Evolutionary conservation across 2,888 invertebrate species (phyloP), one percentile per base, ranked within the genome.

Genomic region (Pollenia angustigena): DNA sequence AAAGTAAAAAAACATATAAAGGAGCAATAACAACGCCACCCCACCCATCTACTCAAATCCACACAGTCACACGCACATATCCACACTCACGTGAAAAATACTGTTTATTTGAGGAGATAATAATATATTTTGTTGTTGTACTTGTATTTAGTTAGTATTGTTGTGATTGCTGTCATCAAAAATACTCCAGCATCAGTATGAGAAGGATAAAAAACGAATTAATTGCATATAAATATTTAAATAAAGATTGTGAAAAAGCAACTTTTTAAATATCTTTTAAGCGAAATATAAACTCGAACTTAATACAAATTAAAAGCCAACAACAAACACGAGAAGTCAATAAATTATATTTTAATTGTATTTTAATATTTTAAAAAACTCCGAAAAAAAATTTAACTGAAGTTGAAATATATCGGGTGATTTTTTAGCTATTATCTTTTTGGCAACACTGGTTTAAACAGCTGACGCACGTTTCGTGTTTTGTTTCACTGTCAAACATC

Each of bases 161-260:
- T 44, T 16, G 9, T 62, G 42, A 16, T 8, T 32, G 32, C 32
- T 32, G 32, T 32, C 32, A 32, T 32, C 32, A 32, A 32, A 32
- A 32, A 6, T 32, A 32, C 32, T 32, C 42, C 40, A 76, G 23
- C 40, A 62, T 48, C 11, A 75, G 23, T 44, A 54, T 12, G 3
- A 40, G n/a, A 4, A 42, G 40, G 46, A 81, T 62, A 81, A 62
- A 56, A 64, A 50, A 54, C 10, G 52, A 56, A 56, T 64, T 69
- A 75, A 71, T 46, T 74, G 44, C 68, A 12, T 62, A 46, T 80
- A 54, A 76, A 76, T 76, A 75, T 69, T 78, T 66, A 78, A 71
- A 60, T 6, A 78, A 66, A 60, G 54, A 68, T 23, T 56, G 7
- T 40, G 32, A 46, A 32, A 54, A 54, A 16, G 12, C 11, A 62